Evolutionary conservation across 2,797 vertebrate genomes (phyloP), one percentile per base, ranked within the genome.

Genomic region (Gallinago nigripennis): DNA sequence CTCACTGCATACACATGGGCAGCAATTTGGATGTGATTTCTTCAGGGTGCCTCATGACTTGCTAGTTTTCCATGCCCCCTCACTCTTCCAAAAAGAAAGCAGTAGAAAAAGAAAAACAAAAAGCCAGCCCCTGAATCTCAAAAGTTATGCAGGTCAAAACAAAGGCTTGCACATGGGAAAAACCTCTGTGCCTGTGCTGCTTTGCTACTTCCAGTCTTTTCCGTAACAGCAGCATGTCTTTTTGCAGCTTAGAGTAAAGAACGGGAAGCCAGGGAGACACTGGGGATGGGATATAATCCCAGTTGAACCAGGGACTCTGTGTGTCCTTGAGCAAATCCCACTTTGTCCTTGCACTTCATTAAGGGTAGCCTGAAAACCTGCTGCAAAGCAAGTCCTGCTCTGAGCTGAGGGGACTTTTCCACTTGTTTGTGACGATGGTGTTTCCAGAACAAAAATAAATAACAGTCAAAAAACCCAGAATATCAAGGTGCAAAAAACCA

Each of bases 281-380:
- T 80, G 86, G 75, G 37, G n/a, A 54, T 68, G 43, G 81, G 56
- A 80, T n/a, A 9, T 96, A 96, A 95, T 96, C 92, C 90, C 2
- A 1, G 45, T 3, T 80, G 68, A 93, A 89, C 68, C 68, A 80
- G 78, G 50, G 81, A 80, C 53, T 81, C 73, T 41, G 31, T 12
- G 0, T 60, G 90, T 92, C 93, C 93, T 95, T 97, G 68, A 71
- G 66, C 51, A 90, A 96, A 94, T 97, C 78, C 81, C 28, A 4
- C 16, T 88, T 57, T 90, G 91, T 75, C 96, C 92, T 92, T 95
- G 83, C 64, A n/a, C 54, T 86, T 69, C 45, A 8, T 53, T n/a
- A 51, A 61, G 45, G 50, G 58, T 28, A 80, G 56, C 41, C 57
- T 86, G 86, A 73, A 95, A 96, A 92, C 60, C 71, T 30, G 69